Conservation (phyloP, 1,140 invertebrate genomes). For the Elysia chlorotica region DNA sequence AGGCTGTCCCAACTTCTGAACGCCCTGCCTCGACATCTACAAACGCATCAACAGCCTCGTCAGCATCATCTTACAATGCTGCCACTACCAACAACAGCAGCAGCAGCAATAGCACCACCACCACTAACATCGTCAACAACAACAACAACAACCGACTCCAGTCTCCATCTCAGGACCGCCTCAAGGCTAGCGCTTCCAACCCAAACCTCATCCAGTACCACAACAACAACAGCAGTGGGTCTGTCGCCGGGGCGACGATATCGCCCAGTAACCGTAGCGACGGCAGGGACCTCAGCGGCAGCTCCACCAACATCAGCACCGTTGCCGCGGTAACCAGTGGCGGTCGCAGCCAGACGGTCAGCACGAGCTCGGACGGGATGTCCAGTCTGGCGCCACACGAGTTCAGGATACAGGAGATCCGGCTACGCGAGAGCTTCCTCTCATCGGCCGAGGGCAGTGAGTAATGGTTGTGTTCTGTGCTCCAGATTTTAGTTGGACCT, state of each 20-base stretch:
- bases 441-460: constrained; percentile 72
- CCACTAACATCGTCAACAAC: neutral
- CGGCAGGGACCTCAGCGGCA: too few relatives aligned
- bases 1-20: too few relatives aligned
- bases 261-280: neutral
- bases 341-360: neutral
- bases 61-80: too few relatives aligned
- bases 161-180: constrained; percentile 22
- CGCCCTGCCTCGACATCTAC: too few relatives aligned
- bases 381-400: constrained; percentile 25
- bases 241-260: neutral
- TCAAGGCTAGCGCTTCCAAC: constrained; percentile 61
- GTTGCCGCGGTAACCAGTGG: neutral
- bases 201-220: constrained; percentile 59
- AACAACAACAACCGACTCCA: constrained; percentile 12
- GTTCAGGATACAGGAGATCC: constrained; percentile 66
- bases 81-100: too few relatives aligned
- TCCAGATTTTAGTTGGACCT: too few relatives aligned
- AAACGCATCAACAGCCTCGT: too few relatives aligned
- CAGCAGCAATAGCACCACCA: neutral
- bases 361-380: neutral
- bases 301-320: neutral
- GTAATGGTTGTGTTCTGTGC: too few relatives aligned
- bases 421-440: constrained; percentile 72
- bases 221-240: neutral